phyloP scores from a whole-genome alignment of 2,888 invertebrate species.

The Xylocampa areola region DNA sequence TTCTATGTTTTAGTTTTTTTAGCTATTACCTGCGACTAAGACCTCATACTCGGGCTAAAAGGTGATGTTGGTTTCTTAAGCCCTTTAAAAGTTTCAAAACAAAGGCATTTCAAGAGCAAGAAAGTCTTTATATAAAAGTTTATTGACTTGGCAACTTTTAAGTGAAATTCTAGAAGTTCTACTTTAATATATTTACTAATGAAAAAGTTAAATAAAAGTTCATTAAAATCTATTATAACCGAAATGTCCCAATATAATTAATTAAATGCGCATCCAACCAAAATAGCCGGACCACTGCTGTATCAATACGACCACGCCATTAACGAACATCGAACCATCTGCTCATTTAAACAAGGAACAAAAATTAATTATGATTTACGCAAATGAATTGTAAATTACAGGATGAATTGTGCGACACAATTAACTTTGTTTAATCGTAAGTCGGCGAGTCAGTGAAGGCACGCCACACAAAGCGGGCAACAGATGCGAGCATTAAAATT shows the following conservation, averaged over 20 bases:
- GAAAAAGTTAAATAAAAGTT: background rate
- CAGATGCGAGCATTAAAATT: conserved; percentile 80
- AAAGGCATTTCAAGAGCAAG: no score
- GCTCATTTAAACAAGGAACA: conserved; percentile 28
- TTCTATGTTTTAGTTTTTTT: no score
- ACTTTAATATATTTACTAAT: background rate
- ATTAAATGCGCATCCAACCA: conserved; percentile 17
- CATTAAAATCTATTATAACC: background rate
- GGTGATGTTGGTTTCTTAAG: no score
- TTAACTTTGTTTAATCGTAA: conserved; percentile 57
- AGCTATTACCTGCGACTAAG: no score
- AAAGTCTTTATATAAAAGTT: no score
- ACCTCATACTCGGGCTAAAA: no score
- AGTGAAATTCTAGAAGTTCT: no score
- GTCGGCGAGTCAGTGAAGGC: conserved; percentile 66
- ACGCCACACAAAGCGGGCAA: conserved; percentile 68
- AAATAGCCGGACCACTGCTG: conserved; percentile 1
- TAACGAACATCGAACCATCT: conserved; percentile 15
- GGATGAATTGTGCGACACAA: conserved; percentile 53
- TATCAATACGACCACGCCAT: conserved; percentile 26
- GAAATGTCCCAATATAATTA: conserved; percentile 8
- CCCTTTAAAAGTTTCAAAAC: no score
- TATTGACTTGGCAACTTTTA: background rate
- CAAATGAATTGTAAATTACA: conserved; percentile 43
- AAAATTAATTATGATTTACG: conserved; percentile 34